Base-by-base conservation (phyloP, 2,113 vertebrate genomes). In the Tapirus terrestris region DNA sequence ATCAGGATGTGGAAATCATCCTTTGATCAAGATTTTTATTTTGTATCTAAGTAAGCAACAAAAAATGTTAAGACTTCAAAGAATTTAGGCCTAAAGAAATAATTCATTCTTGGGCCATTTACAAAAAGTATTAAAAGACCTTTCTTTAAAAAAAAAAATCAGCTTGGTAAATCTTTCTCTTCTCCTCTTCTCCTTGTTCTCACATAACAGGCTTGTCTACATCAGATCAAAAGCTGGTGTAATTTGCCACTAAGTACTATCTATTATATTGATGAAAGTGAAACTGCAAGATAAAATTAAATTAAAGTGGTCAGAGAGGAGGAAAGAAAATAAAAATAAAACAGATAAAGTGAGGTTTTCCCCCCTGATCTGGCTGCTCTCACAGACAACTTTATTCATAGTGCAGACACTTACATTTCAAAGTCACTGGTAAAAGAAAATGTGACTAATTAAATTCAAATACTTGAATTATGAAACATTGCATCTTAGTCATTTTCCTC, bases 371-470 rank as follows among this genome's bases (percentile, higher is more conserved):
- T 76, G 63, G 45, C 25, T 92, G n/a, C 60, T 80, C 82, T 91
- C 77, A 88, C 27, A 89, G 82, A 58, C 29, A 75, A 79, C 39
- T 53, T 92, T 90, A 63, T n/a, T 63, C 53, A 25, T 33, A 88
- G n/a, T 18, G 6, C 53, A 63, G n/a, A 61, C 61, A 84, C 56
- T 87, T 90, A 31, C 8, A 82, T 94, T 96, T 94, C 96, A 98
- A 95, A 96, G 75, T 97, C 86, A 90, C 60, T 73, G 65, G 36
- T 84, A 65, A 92, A 93, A 94, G 81, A 89, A 89, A 96, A 97
- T 92, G 85, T 91, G n/a, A 89, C 90, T 80, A 88, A 97, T 94
- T 83, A 91, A 97, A 93, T 97, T 97, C 80, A 95, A 88, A 75
- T 91, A 79, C 73, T 96, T 91, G 72, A 96, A 94, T 96, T 98